Evolutionary conservation across 2,888 invertebrate genomes (phyloP).

Genomic region (Pammene aurita): DNA sequence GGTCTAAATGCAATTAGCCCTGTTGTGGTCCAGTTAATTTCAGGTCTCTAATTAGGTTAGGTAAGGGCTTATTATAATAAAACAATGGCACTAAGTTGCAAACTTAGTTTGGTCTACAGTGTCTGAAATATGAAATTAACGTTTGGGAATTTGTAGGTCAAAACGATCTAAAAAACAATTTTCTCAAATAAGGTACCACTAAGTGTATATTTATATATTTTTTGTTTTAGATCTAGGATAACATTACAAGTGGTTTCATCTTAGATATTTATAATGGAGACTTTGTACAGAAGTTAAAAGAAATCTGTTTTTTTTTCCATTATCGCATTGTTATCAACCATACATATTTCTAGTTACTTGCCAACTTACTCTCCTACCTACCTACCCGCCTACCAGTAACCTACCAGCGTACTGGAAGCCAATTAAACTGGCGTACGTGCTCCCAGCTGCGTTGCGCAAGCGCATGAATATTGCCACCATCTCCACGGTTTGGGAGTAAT

Average conservation of each 20-base stretch:
- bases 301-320: no score
- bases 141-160: neutral
- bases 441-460: slow-evolving; percentile 10
- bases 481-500: neutral
- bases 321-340: no score
- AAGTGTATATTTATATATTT: no score
- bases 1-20: neutral
- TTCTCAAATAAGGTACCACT: no score
- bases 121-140: neutral
- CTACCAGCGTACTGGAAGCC: neutral
- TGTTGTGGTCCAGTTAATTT: slow-evolving; percentile 12
- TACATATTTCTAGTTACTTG: no score
- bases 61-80: slow-evolving; percentile 16
- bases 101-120: neutral
- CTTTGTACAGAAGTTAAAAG: no score
- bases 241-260: no score
- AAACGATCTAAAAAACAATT: no score
- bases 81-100: neutral
- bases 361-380: neutral
- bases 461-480: neutral
- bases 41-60: slow-evolving; percentile 2
- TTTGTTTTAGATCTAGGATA: no score
- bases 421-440: slow-evolving; percentile 7
- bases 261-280: no score
- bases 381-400: neutral